A percentile compares a stretch with the other conserved stretches of the same genome.
Evolutionary conservation across 1,140 invertebrate genomes (phyloP).

Genomic region (Antheraea mylitta): DNA sequence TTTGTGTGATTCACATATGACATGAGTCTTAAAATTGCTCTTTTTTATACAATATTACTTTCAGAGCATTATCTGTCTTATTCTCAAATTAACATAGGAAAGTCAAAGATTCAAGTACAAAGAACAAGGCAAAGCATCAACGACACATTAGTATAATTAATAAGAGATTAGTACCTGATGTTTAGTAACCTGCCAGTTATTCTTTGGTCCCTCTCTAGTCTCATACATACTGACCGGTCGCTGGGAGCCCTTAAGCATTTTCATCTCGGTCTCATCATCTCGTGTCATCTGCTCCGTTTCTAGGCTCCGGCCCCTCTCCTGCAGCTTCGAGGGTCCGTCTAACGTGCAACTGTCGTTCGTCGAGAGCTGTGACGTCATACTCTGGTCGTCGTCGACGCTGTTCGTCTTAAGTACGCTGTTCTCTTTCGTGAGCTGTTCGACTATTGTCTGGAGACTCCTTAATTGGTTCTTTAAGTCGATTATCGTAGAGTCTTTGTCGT

Average conservation of each 20-base stretch:
- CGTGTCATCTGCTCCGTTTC: conserved; percentile 51
- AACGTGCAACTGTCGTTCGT: conserved; percentile 55
- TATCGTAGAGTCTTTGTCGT: conserved; percentile 74
- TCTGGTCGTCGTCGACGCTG: conserved; percentile 60
- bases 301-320: conserved; percentile 56
- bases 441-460: conserved; percentile 79
- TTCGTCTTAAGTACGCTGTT: conserved; percentile 83
- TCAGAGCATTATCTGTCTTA: too few species aligned
- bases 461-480: conserved; percentile 82
- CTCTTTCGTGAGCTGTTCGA: conserved; percentile 84
- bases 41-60: too few species aligned
- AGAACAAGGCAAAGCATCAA: not conserved
- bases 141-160: conserved; percentile 55
- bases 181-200: conserved; percentile 83
- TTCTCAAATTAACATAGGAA: too few species aligned
- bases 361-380: conserved; percentile 52
- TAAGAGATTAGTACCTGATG: conserved; percentile 80
- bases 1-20: too few species aligned
- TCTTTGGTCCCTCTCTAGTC: conserved; percentile 85
- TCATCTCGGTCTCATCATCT: conserved; percentile 40
- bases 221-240: conserved; percentile 93
- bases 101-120: not conserved
- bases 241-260: conserved; percentile 73
- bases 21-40: too few species aligned
- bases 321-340: conserved; percentile 36